Evolutionary conservation across 2,888 invertebrate species (phyloP), one percentile per base, ranked within the genome.

Genomic region (Diabrotica balteata): DNA sequence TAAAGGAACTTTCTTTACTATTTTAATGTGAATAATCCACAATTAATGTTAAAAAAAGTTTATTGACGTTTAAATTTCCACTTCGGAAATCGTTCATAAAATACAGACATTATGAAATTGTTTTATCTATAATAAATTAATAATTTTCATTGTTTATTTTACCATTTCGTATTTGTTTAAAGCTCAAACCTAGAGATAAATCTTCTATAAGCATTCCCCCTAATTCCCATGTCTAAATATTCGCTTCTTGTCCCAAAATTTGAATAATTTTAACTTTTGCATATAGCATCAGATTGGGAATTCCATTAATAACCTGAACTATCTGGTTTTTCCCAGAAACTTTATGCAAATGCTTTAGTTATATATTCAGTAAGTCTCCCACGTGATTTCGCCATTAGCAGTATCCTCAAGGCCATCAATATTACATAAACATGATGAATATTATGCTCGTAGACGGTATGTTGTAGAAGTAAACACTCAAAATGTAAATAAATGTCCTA

Each of bases 321-420:
- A 69, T 69, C 61, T 47, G 62, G 62, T 62, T 65, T 65, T 66
- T 60, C 67, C 63, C 61, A 17, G 55, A 63, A 69, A 67, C 63
- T 69, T 61, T 70, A 72, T 72, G 71, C 61, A 69, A 69, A 72
- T 72, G 11, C 42, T 42, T 60, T 50, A 55, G 63, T 69, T 63
- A 63, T 69, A 72, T 71, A 71, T 69, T 71, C 71, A 67, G 50
- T 11, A 57, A 63, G 63, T 53, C 43, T 64, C 65, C 66, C 66
- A 65, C 63, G 63, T 67, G 63, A 69, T 63, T 69, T 62, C 59
- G 54, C 59, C 59, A 69, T 69, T 69, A 69, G 66, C 61, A 66
- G 58, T 62, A 54, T 62, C 62, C 64, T 55, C 49, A 62, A 62
- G 62, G 66, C 66, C 59, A 69, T 69, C 47, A 69, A 69, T 66